These are phyloP conservation scores for Blera fallax DNA, from an alignment of 2,888 invertebrate genomes.

Conservation along the genomic window DNA sequence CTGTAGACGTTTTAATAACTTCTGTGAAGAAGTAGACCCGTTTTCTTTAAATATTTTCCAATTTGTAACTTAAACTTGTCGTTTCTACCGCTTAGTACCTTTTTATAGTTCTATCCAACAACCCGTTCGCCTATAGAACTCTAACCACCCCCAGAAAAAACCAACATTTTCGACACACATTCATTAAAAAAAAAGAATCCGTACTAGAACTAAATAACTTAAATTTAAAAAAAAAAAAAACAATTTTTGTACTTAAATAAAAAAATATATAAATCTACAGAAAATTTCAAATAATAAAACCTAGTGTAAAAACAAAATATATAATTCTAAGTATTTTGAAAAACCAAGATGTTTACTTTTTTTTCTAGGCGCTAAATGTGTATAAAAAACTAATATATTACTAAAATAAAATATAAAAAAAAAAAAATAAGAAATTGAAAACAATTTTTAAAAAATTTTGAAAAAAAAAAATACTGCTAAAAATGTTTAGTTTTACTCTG, in stretches of 20 bases:
- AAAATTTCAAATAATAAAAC: conserved; percentile 27
- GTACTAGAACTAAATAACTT: conserved; percentile 47
- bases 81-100: too few relatives aligned
- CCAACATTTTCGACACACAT: conserved; percentile 22
- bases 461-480: conserved; percentile 28
- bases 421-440: conserved; percentile 36
- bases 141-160: not conserved
- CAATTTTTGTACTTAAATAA: conserved; percentile 65
- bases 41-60: too few relatives aligned
- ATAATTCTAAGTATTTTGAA: conserved; percentile 53
- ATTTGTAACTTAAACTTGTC: too few relatives aligned
- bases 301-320: conserved; percentile 22
- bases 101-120: not conserved
- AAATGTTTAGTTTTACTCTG: conserved; percentile 54
- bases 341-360: conserved; percentile 48
- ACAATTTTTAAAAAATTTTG: conserved; percentile 45
- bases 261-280: conserved; percentile 34
- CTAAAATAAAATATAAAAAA: conserved; percentile 26
- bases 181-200: conserved; percentile 17
- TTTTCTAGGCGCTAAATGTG: conserved; percentile 67
- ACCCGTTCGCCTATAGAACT: not conserved
- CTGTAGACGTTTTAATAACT: too few relatives aligned
- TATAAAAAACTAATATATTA: conserved; percentile 52
- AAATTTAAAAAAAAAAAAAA: conserved; percentile 25
- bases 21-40: too few relatives aligned